Base-by-base conservation (phyloP, 2,113 vertebrate species). In the Enhydra lutris region DNA sequence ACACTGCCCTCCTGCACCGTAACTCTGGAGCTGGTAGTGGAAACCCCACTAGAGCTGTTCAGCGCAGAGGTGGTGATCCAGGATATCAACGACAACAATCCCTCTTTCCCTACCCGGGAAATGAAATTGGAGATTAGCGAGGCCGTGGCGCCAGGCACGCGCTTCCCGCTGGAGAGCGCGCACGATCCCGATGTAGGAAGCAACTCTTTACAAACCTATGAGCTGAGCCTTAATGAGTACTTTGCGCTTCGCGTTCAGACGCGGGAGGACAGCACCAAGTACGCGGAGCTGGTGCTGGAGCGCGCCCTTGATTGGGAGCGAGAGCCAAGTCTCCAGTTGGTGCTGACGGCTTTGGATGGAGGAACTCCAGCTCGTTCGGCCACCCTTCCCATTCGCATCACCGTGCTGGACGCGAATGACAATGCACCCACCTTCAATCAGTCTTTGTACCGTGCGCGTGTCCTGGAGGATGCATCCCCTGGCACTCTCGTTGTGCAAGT, bases 11-110 rank as follows among this genome's bases (percentile, higher is more conserved):
- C 98, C 39, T 99, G 99, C 78, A 98, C 98, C 6, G 83, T 99
- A 65, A 98, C 98, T 98, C 98, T 99, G 97, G 99, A 99, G 96
- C 97, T 99, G 80, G 97, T 99, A 83, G 97, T 99, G 36, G 99
- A 99, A 97, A 99, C 98, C 13, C 99, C 99, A 0, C 98, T 99
- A 81, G 99, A 99, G 94, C 97, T 99, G 65, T 99, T 98, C 76
- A 98, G 98, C 50, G 98, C 99, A 92, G 97, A 98, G 45, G 98
- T 99, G 96, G 99, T 99, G 94, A 98, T 99, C 71, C 98, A 98
- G 81, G 99, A 99, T 94, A 98, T 99, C 95, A 99, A 99, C 96
- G 99, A 99, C 97, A 99, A 99, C 97, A 98, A 99, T 71, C 99
- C 99, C 20, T 85, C 79, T 97, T 99, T 99, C 96, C 98, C 96